A percentile compares a stretch with the other conserved stretches of the same genome.
Conservation (phyloP, 2,113 vertebrate species). For the Cyprinodon variegatus region DNA sequence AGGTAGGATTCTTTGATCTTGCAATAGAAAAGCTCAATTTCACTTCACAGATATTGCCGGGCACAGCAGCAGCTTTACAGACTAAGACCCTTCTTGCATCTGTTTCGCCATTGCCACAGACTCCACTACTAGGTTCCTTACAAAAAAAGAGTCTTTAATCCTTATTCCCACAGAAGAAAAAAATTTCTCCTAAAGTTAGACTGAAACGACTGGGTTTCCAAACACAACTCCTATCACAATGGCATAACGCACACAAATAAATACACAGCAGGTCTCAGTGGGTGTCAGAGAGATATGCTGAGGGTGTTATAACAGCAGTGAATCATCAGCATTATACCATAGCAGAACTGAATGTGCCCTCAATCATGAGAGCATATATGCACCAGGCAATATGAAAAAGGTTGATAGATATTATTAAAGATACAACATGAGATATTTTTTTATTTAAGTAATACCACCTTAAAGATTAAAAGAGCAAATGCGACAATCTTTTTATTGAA, state of each 20-base stretch:
- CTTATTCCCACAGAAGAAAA: slow-evolving; percentile 40
- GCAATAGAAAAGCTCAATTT: slow-evolving; percentile 47
- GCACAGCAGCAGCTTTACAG: slow-evolving; percentile 38
- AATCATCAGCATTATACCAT: slow-evolving; percentile 47
- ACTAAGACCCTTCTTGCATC: slow-evolving; percentile 44
- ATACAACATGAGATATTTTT: slow-evolving; percentile 3
- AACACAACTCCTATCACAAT: slow-evolving; percentile 7
- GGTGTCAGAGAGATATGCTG: slow-evolving; percentile 57
- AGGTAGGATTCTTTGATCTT: slow-evolving; percentile 71
- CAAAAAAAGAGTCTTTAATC: slow-evolving; percentile 53
- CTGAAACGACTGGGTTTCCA: slow-evolving; percentile 38
- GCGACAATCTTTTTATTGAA: not conserved
- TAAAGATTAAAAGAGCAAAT: not conserved
- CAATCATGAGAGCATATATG: slow-evolving; percentile 22
- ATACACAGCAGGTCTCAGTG: slow-evolving; percentile 43
- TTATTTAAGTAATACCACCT: not conserved
- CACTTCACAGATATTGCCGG: slow-evolving; percentile 37
- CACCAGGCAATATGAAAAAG: slow-evolving; percentile 23
- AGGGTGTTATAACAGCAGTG: slow-evolving; percentile 65
- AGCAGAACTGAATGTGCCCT: slow-evolving; percentile 35
- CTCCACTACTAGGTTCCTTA: slow-evolving; percentile 43
- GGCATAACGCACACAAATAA: slow-evolving; percentile 27
- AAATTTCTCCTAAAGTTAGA: slow-evolving; percentile 22
- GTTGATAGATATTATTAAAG: slow-evolving; percentile 12
- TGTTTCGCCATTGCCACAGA: slow-evolving; percentile 35